Conservation (phyloP, 2,113 vertebrate genomes). For the Cisticola juncidis region DNA sequence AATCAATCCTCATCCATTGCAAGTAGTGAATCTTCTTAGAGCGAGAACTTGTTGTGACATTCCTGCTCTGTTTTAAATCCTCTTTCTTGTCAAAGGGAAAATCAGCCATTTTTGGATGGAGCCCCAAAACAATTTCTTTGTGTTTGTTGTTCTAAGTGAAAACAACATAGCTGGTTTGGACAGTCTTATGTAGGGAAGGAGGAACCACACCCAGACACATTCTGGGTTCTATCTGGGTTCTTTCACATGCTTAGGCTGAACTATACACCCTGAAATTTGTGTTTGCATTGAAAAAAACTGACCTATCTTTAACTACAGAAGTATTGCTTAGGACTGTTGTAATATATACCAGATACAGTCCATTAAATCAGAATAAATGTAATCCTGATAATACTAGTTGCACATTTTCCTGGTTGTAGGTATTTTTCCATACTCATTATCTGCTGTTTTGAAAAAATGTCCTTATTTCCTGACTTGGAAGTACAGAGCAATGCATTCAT, state of each 20-base stretch:
- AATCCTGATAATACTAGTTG: constrained; percentile 37
- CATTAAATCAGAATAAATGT: constrained; percentile 60
- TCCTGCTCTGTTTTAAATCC: background rate
- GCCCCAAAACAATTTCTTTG: background rate
- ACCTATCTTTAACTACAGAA: background rate
- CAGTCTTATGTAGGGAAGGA: background rate
- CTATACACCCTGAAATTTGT: background rate
- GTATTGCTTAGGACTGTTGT: background rate
- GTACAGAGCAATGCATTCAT: background rate
- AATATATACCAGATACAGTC: constrained; percentile 41
- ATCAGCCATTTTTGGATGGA: background rate
- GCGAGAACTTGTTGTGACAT: background rate
- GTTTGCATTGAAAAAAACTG: background rate
- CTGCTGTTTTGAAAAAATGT: constrained; percentile 37
- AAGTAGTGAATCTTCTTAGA: background rate
- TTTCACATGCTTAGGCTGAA: background rate
- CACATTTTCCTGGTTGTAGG: constrained; percentile 39
- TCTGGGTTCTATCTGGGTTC: no score
- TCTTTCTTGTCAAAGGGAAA: background rate
- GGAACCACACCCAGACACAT: background rate
- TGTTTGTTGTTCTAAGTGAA: background rate
- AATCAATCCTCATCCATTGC: background rate
- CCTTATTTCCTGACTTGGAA: constrained; percentile 59
- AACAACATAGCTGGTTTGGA: background rate
- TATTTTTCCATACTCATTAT: constrained; percentile 42